Base-by-base conservation (phyloP, 2,888 invertebrate genomes). In the Polydesmus complanatus region DNA sequence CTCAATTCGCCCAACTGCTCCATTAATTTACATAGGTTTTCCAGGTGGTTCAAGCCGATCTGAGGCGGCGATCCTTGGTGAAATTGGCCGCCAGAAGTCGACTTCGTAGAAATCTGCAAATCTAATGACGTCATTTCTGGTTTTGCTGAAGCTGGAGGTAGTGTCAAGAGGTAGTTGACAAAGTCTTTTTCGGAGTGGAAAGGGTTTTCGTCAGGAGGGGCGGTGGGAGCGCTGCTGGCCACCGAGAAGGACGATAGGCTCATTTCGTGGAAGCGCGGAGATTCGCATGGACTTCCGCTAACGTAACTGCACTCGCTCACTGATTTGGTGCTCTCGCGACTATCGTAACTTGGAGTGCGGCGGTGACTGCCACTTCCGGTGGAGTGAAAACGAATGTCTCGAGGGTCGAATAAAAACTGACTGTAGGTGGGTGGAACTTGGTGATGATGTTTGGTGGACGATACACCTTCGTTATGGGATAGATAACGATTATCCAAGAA, bases 41-140 rank as follows among this genome's bases (percentile, higher is more conserved):
- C 88, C 56, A 91, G 73, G 69, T 90, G 88, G 68, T 88, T 87
- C 64, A 91, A 79, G 2, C 78, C 77, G 0, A 83, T 81, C 66
- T 83, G 63, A 1, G 65, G 61, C 52, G 58, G 27, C 2, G 2
- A 18, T 49, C 51, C 18, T 21, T 51, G 52, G n/a, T 22, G 5
- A n/a, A 11, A 11, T n/a, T 52, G 61, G 8, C 22, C 5, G 8
- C 8, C 5, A 5, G 23, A 18, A 21, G 52, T 52, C 5, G 19
- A 3, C 5, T 3, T n/a, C 23, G 11, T 19, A 3, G 25, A 25
- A 22, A 5, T 8, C 27, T 25, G 55, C 3, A 21, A 55, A 8
- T 19, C 3, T 8, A 23, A 19, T 2, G 22, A 3, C 2, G 3
- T 22, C 19, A 2, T 27, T 19, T 55, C 55, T 1, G 2, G 3